Percentiles rank a stretch among this genome's conserved stretches.
Conservation (phyloP, 2,797 vertebrate species). For the Nyctalus aviator region DNA sequence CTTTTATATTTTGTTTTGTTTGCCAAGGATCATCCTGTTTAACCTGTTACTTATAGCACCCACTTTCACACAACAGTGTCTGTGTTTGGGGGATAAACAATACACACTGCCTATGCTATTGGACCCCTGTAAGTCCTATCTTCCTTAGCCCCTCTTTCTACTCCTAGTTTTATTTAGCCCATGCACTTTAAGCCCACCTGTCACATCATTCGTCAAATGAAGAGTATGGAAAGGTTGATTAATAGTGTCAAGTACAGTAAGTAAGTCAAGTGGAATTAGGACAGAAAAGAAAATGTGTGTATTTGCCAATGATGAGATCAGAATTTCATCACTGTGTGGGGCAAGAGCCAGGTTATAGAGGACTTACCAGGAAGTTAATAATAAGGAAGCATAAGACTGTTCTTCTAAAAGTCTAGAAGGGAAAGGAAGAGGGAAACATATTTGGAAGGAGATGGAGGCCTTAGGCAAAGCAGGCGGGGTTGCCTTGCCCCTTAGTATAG, state of each 20-base stretch:
- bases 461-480: background rate
- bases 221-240: background rate
- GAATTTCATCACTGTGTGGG: background rate
- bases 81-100: background rate
- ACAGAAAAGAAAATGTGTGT: conserved; percentile 10
- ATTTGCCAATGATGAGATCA: conserved; percentile 53
- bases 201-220: conserved; percentile 3
- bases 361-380: conserved; percentile 24
- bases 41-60: background rate
- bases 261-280: conserved; percentile 36
- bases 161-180: background rate
- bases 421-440: background rate
- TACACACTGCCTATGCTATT: background rate
- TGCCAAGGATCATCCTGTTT: background rate
- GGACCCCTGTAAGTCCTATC: background rate
- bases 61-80: background rate
- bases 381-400: background rate
- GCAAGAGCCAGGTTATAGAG: background rate
- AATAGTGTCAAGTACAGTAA: background rate
- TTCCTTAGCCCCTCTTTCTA: background rate
- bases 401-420: conserved; percentile 6
- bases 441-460: background rate
- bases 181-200: background rate
- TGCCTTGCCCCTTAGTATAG: background rate
- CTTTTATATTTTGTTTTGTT: background rate